Evolutionary conservation across 2,888 invertebrate genomes (phyloP).

Genomic region (Teinopalpus imperialis): DNA sequence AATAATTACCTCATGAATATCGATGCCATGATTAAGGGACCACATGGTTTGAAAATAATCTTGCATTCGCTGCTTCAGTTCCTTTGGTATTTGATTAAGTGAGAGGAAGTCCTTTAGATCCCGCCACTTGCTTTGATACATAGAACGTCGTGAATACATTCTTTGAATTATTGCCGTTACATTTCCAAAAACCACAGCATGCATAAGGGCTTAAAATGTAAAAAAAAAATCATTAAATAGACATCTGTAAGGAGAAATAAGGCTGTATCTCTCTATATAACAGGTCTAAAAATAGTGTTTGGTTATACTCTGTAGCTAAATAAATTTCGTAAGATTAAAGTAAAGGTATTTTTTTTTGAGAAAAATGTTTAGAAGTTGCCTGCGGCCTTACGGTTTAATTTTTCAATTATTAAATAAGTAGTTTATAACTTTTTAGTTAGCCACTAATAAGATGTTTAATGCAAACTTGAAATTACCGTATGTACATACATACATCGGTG

Average conservation of each 20-base stretch:
- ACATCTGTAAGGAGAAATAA: too few relatives aligned
- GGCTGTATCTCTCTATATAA: too few relatives aligned
- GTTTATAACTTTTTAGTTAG: not conserved
- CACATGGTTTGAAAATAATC: conserved; percentile 99
- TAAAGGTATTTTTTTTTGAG: too few relatives aligned
- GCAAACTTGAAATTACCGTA: too few relatives aligned
- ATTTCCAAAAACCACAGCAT: conserved; percentile 98
- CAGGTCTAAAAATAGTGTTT: too few relatives aligned
- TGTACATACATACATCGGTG: too few relatives aligned
- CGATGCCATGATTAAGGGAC: conserved; percentile 98
- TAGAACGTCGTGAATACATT: conserved; percentile 96
- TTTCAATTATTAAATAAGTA: not conserved
- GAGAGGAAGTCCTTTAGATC: conserved; percentile 97
- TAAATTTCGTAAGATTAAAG: too few relatives aligned
- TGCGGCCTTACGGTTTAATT: too few relatives aligned
- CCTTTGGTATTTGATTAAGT: conserved; percentile 97
- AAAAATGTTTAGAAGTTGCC: too few relatives aligned
- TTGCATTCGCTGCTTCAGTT: conserved; percentile 96
- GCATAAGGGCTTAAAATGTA: conserved; percentile 91
- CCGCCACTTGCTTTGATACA: conserved; percentile 96
- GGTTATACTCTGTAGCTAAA: too few relatives aligned
- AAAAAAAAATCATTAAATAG: too few relatives aligned
- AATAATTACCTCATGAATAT: conserved; percentile 98
- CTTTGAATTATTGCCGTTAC: conserved; percentile 98
- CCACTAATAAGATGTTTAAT: too few relatives aligned